Evolutionary conservation across 2,113 vertebrate genomes (phyloP).

Genomic region (Manacus vitellinus): DNA sequence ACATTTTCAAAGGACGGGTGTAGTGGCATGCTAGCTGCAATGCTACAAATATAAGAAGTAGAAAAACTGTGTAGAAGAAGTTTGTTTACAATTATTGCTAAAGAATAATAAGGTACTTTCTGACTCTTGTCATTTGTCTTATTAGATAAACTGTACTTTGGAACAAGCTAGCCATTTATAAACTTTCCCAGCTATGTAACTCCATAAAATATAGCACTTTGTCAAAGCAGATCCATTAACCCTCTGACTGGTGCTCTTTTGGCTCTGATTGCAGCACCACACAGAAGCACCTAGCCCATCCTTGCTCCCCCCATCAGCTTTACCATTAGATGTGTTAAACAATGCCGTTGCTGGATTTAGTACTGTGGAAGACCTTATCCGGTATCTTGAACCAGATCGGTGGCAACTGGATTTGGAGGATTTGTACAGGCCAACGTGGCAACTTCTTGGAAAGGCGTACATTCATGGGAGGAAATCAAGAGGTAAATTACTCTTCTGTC

Average conservation of each 20-base stretch:
- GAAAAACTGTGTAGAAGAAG: not conserved
- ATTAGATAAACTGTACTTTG: not conserved
- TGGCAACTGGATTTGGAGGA: slow-evolving; percentile 97
- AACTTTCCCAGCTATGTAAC: slow-evolving; percentile 32
- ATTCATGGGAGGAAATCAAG: slow-evolving; percentile 89
- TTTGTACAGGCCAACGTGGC: slow-evolving; percentile 91
- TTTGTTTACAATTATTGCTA: not conserved
- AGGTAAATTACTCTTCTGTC: slow-evolving; percentile 77
- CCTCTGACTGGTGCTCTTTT: slow-evolving; percentile 29
- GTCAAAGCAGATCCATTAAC: slow-evolving; percentile 23
- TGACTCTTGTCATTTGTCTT: slow-evolving; percentile 26
- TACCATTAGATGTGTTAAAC: slow-evolving; percentile 85
- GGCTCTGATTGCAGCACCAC: slow-evolving; percentile 75
- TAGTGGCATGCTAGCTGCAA: not conserved
- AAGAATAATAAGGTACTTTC: slow-evolving; percentile 26
- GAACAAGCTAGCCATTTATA: not conserved
- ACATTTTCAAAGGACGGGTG: not conserved
- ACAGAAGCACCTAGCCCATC: slow-evolving; percentile 79
- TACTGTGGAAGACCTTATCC: slow-evolving; percentile 96
- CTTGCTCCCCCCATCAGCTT: slow-evolving; percentile 70
- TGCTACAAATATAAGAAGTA: not conserved
- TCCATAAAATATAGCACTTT: not conserved
- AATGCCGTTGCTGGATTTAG: slow-evolving; percentile 83
- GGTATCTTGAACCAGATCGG: slow-evolving; percentile 92
- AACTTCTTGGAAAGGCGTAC: slow-evolving; percentile 92